Evolutionary conservation across 2,888 invertebrate species (phyloP).

Genomic region (Alloscopus bannaensis): DNA sequence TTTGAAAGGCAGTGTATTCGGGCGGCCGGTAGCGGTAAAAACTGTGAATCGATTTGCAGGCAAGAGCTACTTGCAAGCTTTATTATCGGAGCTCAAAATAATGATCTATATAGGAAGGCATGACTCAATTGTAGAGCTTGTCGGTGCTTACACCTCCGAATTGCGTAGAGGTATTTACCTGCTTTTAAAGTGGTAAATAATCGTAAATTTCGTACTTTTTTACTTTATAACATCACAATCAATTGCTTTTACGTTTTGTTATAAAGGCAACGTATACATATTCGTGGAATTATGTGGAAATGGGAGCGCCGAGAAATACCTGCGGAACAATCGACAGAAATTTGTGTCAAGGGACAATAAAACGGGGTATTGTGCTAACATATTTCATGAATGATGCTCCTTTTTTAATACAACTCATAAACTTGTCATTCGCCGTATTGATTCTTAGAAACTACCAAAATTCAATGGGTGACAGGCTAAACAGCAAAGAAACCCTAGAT

Average conservation of each 20-base stretch:
- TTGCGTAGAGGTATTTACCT: conserved; percentile 25
- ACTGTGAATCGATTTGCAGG: conserved; percentile 51
- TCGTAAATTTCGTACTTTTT: neutral
- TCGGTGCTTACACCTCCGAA: conserved; percentile 54
- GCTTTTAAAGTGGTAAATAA: neutral
- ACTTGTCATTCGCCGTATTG: neutral
- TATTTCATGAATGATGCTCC: neutral
- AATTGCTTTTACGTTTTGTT: conserved; percentile 1
- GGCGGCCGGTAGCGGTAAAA: conserved; percentile 52
- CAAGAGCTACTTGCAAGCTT: conserved; percentile 44
- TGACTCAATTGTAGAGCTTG: conserved; percentile 52
- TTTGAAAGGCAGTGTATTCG: conserved; percentile 32
- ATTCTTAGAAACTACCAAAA: conserved; percentile 26
- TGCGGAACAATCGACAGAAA: conserved; percentile 20
- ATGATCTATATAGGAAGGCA: conserved; percentile 56
- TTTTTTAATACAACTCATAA: neutral
- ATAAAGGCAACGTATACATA: conserved; percentile 48
- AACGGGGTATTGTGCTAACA: neutral
- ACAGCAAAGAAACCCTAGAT: conserved; percentile 2
- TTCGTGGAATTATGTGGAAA: conserved; percentile 56
- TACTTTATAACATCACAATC: neutral
- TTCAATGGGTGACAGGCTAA: neutral
- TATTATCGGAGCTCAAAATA: conserved; percentile 62
- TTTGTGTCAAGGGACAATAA: conserved; percentile 7
- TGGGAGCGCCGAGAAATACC: conserved; percentile 37